A percentile compares a stretch with the other conserved stretches of the same genome.
Evolutionary conservation across 2,113 vertebrate species (phyloP).

Genomic region (Phylloscopus trochiloides): DNA sequence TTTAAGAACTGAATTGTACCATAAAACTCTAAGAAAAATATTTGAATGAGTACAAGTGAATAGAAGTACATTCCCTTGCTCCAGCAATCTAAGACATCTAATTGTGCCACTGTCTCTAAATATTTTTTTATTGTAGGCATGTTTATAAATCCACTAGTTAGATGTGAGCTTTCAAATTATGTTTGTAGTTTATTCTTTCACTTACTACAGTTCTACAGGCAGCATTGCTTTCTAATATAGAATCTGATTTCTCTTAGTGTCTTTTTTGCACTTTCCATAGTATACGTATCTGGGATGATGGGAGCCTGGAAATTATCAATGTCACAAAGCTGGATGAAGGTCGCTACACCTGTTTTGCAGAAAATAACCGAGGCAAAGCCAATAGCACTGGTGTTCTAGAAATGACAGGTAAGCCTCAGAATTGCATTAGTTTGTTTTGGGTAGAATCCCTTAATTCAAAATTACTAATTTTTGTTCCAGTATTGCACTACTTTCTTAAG

Average conservation of each 20-base stretch:
- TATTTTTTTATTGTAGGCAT: neutral
- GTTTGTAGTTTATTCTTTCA: neutral
- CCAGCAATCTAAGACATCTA: neutral
- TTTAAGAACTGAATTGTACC: neutral
- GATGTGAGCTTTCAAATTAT: neutral
- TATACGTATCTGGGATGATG: conserved; percentile 90
- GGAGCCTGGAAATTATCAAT: conserved; percentile 92
- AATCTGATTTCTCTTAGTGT: neutral
- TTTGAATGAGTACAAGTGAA: neutral
- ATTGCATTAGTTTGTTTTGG: neutral
- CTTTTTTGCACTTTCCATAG: conserved; percentile 65
- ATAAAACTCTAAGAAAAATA: neutral
- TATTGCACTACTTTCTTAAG: neutral
- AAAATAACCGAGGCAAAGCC: conserved; percentile 90
- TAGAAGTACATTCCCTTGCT: neutral
- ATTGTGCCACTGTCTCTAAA: neutral
- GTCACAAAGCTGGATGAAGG: conserved; percentile 88
- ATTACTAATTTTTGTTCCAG: neutral
- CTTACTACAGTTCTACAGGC: neutral
- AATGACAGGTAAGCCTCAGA: conserved; percentile 81
- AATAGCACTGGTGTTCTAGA: conserved; percentile 88
- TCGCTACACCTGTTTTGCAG: conserved; percentile 91
- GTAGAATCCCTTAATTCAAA: neutral
- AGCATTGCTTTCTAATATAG: neutral
- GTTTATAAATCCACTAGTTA: neutral